These are phyloP conservation scores for Clangula hyemalis DNA, from an alignment of 2,797 vertebrate species.

Conservation along the genomic window DNA sequence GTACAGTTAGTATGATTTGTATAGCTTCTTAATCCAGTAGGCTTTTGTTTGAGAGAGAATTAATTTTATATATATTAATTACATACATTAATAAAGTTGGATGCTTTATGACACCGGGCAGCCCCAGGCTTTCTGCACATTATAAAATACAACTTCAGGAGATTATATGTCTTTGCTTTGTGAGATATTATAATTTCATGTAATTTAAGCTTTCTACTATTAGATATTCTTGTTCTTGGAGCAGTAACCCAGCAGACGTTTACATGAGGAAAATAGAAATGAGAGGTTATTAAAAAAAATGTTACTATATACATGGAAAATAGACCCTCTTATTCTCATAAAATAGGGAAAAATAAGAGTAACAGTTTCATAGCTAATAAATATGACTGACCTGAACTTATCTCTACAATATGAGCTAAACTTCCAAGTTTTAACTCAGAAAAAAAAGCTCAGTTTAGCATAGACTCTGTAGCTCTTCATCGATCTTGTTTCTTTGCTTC, in stretches of 20 bases:
- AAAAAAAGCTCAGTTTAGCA: not conserved
- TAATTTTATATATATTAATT: not conserved
- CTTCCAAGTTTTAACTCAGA: not conserved
- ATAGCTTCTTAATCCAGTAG: not conserved
- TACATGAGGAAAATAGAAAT: not conserved
- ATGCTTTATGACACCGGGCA: not conserved
- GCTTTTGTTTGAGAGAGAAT: not conserved
- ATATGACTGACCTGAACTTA: not conserved
- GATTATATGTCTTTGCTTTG: not conserved
- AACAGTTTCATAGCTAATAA: not conserved
- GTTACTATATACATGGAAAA: not conserved
- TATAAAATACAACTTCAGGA: not conserved
- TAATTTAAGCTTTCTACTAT: not conserved
- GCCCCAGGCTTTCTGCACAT: not conserved
- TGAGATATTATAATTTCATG: not conserved
- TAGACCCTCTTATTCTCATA: not conserved
- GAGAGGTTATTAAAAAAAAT: not conserved
- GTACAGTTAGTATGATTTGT: not conserved
- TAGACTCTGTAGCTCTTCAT: not conserved
- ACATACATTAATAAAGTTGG: not conserved
- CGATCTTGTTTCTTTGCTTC: not conserved
- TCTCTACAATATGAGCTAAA: not conserved
- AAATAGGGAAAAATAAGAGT: not conserved
- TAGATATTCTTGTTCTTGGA: not conserved
- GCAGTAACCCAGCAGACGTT: not conserved